Evolutionary conservation across 2,797 vertebrate genomes (phyloP).

Genomic region (Tangara arthus): DNA sequence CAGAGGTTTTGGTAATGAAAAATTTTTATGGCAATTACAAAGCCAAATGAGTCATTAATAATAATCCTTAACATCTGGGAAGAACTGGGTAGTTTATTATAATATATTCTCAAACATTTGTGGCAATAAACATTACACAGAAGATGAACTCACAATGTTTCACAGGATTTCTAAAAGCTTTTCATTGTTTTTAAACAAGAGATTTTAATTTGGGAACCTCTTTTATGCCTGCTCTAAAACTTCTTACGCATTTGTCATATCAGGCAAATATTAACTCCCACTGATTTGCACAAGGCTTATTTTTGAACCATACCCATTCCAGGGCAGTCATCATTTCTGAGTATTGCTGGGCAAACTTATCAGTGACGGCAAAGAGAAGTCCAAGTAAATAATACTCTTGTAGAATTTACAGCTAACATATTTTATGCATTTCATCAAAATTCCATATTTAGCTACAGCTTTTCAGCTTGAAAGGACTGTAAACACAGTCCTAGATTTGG

Average conservation of each 20-base stretch:
- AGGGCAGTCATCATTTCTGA: neutral
- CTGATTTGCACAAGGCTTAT: neutral
- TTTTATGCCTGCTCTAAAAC: neutral
- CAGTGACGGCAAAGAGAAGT: slow-evolving; percentile 6
- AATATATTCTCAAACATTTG: neutral
- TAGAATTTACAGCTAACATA: neutral
- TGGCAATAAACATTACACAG: neutral
- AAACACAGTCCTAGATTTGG: neutral
- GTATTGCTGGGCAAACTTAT: neutral
- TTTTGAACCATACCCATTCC: slow-evolving; percentile 3
- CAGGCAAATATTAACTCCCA: neutral
- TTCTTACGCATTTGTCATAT: neutral
- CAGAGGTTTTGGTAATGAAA: slow-evolving; percentile 24
- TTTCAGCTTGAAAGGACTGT: neutral
- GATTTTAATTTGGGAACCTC: neutral
- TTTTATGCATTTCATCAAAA: neutral
- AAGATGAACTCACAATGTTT: neutral
- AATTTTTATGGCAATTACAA: slow-evolving; percentile 3
- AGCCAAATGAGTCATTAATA: slow-evolving; percentile 34
- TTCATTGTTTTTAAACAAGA: slow-evolving; percentile 11
- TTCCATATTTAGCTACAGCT: neutral
- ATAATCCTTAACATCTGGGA: slow-evolving; percentile 30
- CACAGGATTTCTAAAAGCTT: slow-evolving; percentile 5
- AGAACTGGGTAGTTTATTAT: neutral
- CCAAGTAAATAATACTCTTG: neutral